A percentile compares a stretch with the other conserved stretches of the same genome.
Evolutionary conservation across 2,113 vertebrate genomes (phyloP).

Genomic region (Aplodontia rufa): DNA sequence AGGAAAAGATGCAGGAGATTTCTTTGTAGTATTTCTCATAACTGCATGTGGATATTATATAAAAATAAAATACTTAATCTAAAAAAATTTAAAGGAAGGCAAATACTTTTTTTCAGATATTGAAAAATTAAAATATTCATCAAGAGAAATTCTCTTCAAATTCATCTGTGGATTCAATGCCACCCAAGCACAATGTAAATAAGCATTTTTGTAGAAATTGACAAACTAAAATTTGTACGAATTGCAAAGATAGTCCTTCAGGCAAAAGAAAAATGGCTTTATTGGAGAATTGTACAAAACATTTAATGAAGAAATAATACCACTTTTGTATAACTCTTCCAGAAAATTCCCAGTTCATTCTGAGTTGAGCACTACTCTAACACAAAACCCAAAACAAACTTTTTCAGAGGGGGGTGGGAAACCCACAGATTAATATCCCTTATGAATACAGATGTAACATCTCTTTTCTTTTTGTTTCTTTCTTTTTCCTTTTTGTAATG

Average conservation of each 20-base stretch:
- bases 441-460: background rate
- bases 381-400: background rate
- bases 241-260: background rate
- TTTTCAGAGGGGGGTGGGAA: background rate
- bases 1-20: background rate
- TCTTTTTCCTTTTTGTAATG: no score
- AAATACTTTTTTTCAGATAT: background rate
- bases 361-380: background rate
- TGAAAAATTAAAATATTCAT: background rate
- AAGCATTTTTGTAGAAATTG: slow-evolving; percentile 31
- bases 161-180: background rate
- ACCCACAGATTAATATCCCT: background rate
- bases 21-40: background rate
- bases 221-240: background rate
- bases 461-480: no score
- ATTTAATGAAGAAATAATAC: slow-evolving; percentile 11
- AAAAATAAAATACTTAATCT: background rate
- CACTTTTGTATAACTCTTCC: background rate
- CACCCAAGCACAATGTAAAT: background rate
- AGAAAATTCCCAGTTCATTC: background rate
- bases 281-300: background rate
- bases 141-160: background rate
- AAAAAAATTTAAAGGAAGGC: background rate
- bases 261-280: background rate
- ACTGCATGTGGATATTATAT: background rate